Conservation (phyloP, 2,888 invertebrate genomes). For the Drosophila nigritarsus region DNA sequence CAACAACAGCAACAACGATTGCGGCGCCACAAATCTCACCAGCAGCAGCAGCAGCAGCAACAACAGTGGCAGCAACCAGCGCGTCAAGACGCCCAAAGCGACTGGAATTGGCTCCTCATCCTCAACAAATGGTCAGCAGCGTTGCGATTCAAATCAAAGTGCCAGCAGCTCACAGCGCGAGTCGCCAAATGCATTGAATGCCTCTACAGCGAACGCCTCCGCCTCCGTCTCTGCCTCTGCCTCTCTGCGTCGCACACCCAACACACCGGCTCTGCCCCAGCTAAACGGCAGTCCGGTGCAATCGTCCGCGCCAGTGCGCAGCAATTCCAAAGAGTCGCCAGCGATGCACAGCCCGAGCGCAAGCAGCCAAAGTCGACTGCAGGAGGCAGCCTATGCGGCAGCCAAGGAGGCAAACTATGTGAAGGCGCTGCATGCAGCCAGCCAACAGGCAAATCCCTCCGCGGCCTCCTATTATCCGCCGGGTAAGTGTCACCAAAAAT, state of each 20-base stretch:
- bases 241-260: constrained; percentile 47
- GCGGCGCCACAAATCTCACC: constrained; percentile 70
- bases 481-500: constrained; percentile 41
- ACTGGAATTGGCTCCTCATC: constrained; percentile 23
- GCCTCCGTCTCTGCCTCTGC: constrained; percentile 5
- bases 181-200: constrained; percentile 73
- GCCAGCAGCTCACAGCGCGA: constrained; percentile 86
- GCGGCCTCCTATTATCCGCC: constrained; percentile 86
- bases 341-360: constrained; percentile 73
- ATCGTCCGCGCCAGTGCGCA: constrained; percentile 61
- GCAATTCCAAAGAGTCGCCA: constrained; percentile 83
- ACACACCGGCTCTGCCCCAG: constrained; percentile 28
- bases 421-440: constrained; percentile 83
- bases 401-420: constrained; percentile 84
- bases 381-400: constrained; percentile 73
- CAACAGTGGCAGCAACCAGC: constrained; percentile 38
- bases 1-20: constrained; percentile 80
- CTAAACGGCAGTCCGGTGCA: constrained; percentile 75
- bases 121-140: constrained; percentile 79
- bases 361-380: constrained; percentile 74
- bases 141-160: constrained; percentile 92
- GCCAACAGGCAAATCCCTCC: constrained; percentile 64
- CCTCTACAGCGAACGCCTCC: constrained; percentile 57
- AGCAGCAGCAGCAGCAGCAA: constrained; percentile 40
- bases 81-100: constrained; percentile 72